Evolutionary conservation across 2,797 vertebrate species (phyloP).

Genomic region (Lagodon rhomboides): DNA sequence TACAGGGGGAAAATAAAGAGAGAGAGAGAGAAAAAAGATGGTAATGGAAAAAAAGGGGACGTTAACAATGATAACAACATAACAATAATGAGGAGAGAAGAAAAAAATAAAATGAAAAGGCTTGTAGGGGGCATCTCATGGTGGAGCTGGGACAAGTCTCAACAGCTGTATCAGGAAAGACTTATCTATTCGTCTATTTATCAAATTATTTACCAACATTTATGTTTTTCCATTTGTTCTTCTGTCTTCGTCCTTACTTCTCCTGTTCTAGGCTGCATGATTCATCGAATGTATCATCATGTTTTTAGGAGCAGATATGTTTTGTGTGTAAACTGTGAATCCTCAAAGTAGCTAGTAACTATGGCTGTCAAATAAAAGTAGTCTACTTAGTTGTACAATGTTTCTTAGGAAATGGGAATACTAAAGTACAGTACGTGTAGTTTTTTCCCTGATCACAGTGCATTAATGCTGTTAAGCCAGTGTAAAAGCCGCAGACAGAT

Average conservation of each 20-base stretch:
- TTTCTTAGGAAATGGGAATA: background rate
- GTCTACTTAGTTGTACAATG: background rate
- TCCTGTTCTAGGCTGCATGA: too few relatives aligned
- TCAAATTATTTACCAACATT: background rate
- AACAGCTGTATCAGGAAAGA: background rate
- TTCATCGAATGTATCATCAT: background rate
- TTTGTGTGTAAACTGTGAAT: background rate
- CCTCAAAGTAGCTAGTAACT: background rate
- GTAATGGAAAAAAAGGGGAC: background rate
- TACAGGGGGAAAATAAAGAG: background rate
- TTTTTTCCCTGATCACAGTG: conserved; percentile 7
- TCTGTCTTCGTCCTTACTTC: background rate
- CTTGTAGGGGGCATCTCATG: background rate
- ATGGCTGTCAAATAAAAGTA: background rate
- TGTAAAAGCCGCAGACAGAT: conserved; percentile 24
- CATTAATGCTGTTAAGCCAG: conserved; percentile 33
- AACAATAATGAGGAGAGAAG: background rate
- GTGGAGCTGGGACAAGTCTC: background rate
- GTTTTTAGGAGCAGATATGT: background rate
- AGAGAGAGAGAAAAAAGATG: background rate
- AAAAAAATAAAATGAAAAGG: background rate
- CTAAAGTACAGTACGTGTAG: background rate
- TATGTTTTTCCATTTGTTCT: background rate
- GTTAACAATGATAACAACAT: background rate
- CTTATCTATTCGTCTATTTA: background rate